Conservation (phyloP, 2,888 invertebrate species). For the Coelopa pilipes region DNA sequence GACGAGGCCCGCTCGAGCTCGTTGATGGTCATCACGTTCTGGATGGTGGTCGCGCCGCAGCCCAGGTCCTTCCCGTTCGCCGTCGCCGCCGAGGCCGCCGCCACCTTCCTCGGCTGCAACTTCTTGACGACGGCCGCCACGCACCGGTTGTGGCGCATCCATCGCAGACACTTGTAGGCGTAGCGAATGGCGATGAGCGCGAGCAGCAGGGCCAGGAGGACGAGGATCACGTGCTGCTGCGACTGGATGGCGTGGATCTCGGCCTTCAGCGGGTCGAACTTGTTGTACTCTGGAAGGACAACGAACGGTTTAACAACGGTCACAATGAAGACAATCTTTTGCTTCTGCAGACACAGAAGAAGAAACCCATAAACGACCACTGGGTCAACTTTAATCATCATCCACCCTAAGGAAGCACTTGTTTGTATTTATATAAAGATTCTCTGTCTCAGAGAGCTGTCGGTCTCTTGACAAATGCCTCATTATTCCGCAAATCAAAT, state of each 20-base stretch:
- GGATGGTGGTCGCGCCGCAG: constrained; percentile 56
- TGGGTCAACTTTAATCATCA: too few species aligned
- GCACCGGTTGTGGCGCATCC: constrained; percentile 54
- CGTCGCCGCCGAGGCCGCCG: constrained; percentile 36
- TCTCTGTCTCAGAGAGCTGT: too few species aligned
- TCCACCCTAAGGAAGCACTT: too few species aligned
- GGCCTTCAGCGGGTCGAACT: constrained; percentile 51
- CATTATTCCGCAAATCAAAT: too few species aligned
- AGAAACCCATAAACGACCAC: too few species aligned
- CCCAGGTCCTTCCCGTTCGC: constrained; percentile 54
- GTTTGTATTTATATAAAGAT: too few species aligned
- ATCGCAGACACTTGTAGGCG: constrained; percentile 52
- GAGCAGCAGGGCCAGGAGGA: constrained; percentile 56
- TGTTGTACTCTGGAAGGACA: constrained; percentile 50
- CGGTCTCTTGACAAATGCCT: too few species aligned
- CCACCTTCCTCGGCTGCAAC: constrained; percentile 49
- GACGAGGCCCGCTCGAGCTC: constrained; percentile 61
- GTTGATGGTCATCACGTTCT: constrained; percentile 59
- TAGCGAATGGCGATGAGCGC: constrained; percentile 53
- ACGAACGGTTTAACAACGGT: too few species aligned
- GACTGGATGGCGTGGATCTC: constrained; percentile 57
- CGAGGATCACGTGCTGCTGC: constrained; percentile 54
- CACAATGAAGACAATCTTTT: too few species aligned
- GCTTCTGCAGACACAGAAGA: too few species aligned
- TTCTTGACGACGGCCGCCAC: constrained; percentile 50